phyloP scores from a whole-genome alignment of 2,888 invertebrate species.

The Orthosia incerta region DNA sequence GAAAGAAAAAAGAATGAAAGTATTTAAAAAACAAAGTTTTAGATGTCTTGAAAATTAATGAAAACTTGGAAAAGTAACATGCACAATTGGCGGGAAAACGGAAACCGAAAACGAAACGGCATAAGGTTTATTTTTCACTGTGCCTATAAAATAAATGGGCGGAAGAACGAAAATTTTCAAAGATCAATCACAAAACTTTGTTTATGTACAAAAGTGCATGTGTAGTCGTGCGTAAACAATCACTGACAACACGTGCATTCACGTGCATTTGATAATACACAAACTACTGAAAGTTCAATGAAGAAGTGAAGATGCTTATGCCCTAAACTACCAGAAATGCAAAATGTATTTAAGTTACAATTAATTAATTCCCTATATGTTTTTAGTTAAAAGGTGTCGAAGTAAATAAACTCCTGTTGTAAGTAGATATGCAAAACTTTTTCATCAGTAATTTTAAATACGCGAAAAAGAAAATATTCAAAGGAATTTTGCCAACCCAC shows the following conservation, averaged over 20 bases:
- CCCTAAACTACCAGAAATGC: neutral
- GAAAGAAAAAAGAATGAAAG: neutral
- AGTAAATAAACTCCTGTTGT: too few species aligned
- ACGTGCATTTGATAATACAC: neutral
- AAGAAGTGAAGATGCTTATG: neutral
- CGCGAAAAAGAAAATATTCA: neutral
- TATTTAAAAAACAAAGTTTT: neutral
- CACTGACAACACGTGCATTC: neutral
- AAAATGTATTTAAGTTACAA: neutral
- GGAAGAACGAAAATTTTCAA: neutral
- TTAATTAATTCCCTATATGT: too few species aligned
- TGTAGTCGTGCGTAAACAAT: neutral
- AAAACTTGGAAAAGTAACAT: neutral
- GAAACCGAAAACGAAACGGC: too few species aligned
- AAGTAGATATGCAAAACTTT: neutral
- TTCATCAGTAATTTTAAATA: neutral
- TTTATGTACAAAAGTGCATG: constrained; percentile 9
- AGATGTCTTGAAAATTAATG: neutral
- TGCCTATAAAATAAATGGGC: too few species aligned
- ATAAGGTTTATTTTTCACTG: neutral
- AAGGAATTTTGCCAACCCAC: constrained; percentile 60
- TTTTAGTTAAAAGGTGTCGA: too few species aligned
- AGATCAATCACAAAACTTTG: neutral
- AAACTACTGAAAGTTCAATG: neutral
- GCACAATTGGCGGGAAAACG: neutral